Base-by-base conservation (phyloP, 2,888 invertebrate species). In the Choreutis nemorana region DNA sequence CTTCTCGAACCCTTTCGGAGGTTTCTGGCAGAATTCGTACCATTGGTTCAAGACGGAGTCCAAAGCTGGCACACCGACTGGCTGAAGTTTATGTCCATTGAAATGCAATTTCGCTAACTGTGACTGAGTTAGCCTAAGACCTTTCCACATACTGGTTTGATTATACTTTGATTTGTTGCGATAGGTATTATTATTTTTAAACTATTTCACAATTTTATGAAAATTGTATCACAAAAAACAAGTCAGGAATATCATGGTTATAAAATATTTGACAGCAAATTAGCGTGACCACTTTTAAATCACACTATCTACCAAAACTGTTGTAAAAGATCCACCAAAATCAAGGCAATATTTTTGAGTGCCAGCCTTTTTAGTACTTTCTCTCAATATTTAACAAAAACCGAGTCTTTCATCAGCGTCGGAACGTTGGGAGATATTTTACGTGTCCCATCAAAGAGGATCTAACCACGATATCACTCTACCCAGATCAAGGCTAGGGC, bases 1-100 rank as follows among this genome's bases (percentile, higher is more conserved):
- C 54, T 96, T 95, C 57, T 94, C 96, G 64, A 96, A 96, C 1
- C 96, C 96, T 68, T 94, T 94, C 0, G 95, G 95, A 8, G 91
- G 89, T 50, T 90, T 88, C 46, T 89, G 86, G 52, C 89, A 88
- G 44, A 91, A 75, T 40, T 75, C 70, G 35, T 70, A 72, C 80
- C 81, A 89, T 47, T 88, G 81, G 48, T 83, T 81, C 59, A 84
- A 62, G 41, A 86, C 75, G 43, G 78, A 75, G 66, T 84, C 80
- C 49, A 85, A 42, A 40, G 75, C 81, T 44, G 80, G 81, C 40
- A 78, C 71, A 44, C 83, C 83, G 43, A 67, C 44, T 31, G 67
- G 55, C 36, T 71, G 67, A 37, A 71, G 48, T 63, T 70, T 73
- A 34, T 63, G 55, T 41, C 66, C 64, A 53, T 59, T 73, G 42